A percentile compares a stretch with the other conserved stretches of the same genome.
Evolutionary conservation across 1,140 invertebrate genomes (phyloP).

Genomic region (Asbolus verrucosus): DNA sequence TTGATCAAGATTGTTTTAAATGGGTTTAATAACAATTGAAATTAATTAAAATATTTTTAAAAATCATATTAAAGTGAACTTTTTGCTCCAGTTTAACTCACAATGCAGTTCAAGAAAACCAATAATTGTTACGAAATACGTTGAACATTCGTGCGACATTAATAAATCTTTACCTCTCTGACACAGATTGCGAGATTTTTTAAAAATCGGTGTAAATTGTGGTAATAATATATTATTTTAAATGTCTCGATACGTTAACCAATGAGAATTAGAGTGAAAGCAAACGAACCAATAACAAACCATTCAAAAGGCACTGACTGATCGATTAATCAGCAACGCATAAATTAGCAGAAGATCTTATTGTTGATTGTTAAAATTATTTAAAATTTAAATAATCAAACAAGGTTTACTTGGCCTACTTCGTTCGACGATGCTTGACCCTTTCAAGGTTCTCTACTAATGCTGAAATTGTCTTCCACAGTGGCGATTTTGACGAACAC

Average conservation of each 20-base stretch:
- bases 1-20: no score
- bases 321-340: constrained; percentile 1
- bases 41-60: no score
- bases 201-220: constrained; percentile 11
- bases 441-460: constrained; percentile 38
- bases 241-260: constrained; percentile 1
- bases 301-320: constrained; percentile 1
- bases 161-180: constrained; percentile 31
- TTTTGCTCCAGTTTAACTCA: no score
- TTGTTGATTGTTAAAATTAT: constrained; percentile 23
- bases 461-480: neutral
- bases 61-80: no score
- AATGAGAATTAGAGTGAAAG: constrained; percentile 24
- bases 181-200: constrained; percentile 17
- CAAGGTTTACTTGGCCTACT: constrained; percentile 41
- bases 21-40: no score
- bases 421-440: constrained; percentile 35
- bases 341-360: constrained; percentile 7
- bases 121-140: no score
- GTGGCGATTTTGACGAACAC: constrained; percentile 2
- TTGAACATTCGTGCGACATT: constrained; percentile 6
- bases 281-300: neutral
- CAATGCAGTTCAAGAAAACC: no score
- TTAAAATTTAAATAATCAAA: constrained; percentile 34
- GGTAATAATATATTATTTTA: constrained; percentile 10